Conservation (phyloP, 2,888 invertebrate species). For the Masnerella sp. region DNA sequence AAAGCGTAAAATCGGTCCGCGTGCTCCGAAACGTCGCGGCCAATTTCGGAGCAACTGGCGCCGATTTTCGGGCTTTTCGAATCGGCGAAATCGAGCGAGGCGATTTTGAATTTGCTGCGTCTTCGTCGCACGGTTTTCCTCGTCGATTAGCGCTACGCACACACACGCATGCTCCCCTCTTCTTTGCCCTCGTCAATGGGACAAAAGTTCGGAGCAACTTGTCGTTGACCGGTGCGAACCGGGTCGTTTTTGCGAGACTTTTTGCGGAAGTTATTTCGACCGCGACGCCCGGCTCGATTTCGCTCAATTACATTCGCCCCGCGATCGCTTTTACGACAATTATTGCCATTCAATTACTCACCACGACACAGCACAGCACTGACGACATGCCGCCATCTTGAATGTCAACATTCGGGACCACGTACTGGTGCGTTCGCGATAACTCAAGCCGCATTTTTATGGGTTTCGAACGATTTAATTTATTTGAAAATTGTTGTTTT, state of each 20-base stretch:
- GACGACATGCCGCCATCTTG: constrained; percentile 97
- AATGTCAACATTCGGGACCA: constrained; percentile 84
- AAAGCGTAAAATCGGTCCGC: no score
- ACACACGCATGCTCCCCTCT: constrained; percentile 48
- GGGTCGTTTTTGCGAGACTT: no score
- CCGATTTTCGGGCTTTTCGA: background rate
- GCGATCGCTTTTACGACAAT: background rate
- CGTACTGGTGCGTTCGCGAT: constrained; percentile 25
- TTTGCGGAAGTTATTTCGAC: no score
- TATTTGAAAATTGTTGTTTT: no score
- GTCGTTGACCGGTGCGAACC: no score
- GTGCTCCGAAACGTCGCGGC: no score
- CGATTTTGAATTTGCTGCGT: constrained; percentile 16
- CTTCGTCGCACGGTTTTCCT: constrained; percentile 24
- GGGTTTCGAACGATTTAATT: no score
- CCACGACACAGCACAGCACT: constrained; percentile 98
- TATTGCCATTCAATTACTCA: constrained; percentile 82
- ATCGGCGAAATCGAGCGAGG: background rate
- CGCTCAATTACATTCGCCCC: background rate
- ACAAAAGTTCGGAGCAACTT: constrained; percentile 38
- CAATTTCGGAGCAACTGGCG: no score
- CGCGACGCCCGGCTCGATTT: background rate
- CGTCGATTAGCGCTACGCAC: constrained; percentile 37
- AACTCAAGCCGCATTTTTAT: constrained; percentile 6
- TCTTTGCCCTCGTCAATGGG: constrained; percentile 20